phyloP scores from a whole-genome alignment of 1,140 invertebrate genomes.

The Heliothis virescens region DNA sequence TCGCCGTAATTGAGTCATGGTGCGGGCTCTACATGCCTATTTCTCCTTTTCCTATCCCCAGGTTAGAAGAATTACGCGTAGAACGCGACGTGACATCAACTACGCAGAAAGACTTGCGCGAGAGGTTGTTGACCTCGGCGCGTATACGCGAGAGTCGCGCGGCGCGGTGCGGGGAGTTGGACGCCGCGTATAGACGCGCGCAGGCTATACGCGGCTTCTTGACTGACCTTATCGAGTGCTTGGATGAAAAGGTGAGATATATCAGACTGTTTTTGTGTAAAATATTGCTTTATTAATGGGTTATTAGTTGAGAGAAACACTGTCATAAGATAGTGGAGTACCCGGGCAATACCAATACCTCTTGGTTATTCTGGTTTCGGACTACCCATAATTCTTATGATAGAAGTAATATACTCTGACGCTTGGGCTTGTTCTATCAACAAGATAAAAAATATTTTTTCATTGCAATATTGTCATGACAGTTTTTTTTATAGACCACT shows the following conservation, averaged over 20 bases:
- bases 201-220: conserved; percentile 98
- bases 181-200: conserved; percentile 93
- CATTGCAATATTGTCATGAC: too few species aligned
- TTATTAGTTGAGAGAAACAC: too few species aligned
- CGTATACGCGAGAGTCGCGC: conserved; percentile 88
- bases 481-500: too few species aligned
- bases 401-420: too few species aligned
- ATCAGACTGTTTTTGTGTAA: neutral
- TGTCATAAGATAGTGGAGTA: too few species aligned
- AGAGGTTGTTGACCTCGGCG: conserved; percentile 88
- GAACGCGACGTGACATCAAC: conserved; percentile 52
- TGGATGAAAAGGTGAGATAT: conserved; percentile 93
- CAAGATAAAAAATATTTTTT: too few species aligned
- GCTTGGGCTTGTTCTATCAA: too few species aligned
- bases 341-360: too few species aligned
- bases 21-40: too few species aligned
- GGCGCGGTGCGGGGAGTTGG: conserved; percentile 89
- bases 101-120: conserved; percentile 68
- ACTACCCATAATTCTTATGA: too few species aligned
- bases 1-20: too few species aligned
- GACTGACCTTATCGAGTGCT: conserved; percentile 98
- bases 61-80: conserved; percentile 64
- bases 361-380: too few species aligned
- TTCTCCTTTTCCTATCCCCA: conserved; percentile 32
- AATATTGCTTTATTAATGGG: neutral